Evolutionary conservation across 2,797 vertebrate species (phyloP), one percentile per base, ranked within the genome.

Genomic region (Novumbra hubbsi): DNA sequence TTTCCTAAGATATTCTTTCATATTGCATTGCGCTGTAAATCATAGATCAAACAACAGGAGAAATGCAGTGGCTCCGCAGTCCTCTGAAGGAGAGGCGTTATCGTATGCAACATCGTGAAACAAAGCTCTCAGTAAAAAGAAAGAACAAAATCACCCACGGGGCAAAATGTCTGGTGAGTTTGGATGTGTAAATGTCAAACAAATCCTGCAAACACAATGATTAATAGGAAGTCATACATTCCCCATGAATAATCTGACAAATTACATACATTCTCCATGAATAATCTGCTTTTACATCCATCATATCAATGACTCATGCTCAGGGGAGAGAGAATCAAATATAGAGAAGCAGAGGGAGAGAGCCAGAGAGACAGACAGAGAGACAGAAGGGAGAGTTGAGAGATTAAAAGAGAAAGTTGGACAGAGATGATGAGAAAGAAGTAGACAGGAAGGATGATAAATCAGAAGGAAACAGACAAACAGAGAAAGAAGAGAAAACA

Each of bases 81-180:
- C 50, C 50, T 55, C 50, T 5, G 50, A 55, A 55, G n/a, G 16
- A 55, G n/a, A 60, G 17, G 5, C 7, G 8, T n/a, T 9, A 60
- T 27, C 21, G 9, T n/a, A 62, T 62, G 57, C 57, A 62, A 62
- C 57, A 14, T 27, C 24, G 21, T 27, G 57, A 62, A 62, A 62
- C 57, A 11, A 62, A 1, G 24, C 11, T 62, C 57, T 12, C n/a
- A 3, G 24, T 38, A 38, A 38, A 24, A 24, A 24, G 55, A 16
- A 50, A 21, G n/a, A 62, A 27, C 19, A 2, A 12, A 12, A 27
- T 62, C 57, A 62, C 5, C 41, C 67, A 15, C 67, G 27, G 21
- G 67, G 67, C 67, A 49, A 68, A 68, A 49, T 49, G 67, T 68
- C 67, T 68, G 41, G 66, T 48, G 66, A 45, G 38, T 68, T 68